Percentiles rank a stretch among this genome's conserved stretches.
These are phyloP conservation scores for Eciton burchellii DNA, from an alignment of 1,140 invertebrate genomes.

Conservation along the genomic window DNA sequence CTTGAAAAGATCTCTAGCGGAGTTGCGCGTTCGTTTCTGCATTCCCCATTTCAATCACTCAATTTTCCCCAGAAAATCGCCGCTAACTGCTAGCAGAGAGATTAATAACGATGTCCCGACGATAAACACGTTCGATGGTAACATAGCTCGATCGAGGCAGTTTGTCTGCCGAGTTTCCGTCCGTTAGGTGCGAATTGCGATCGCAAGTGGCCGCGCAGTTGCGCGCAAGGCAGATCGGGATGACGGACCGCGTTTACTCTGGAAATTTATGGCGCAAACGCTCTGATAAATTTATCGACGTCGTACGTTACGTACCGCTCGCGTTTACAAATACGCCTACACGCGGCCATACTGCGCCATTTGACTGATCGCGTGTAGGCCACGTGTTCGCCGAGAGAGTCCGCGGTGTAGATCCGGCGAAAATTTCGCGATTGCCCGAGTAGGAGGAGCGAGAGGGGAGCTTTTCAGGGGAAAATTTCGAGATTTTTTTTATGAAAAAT, in stretches of 20 bases:
- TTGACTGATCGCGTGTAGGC: slow-evolving; percentile 46
- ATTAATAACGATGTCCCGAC: slow-evolving; percentile 16
- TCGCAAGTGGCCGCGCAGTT: slow-evolving; percentile 46
- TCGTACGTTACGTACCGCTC: slow-evolving; percentile 60
- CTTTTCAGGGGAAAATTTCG: slow-evolving; percentile 21
- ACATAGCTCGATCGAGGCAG: slow-evolving; percentile 43
- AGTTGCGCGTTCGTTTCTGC: no score
- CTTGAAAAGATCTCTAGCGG: no score
- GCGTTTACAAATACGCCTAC: slow-evolving; percentile 69
- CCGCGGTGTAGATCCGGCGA: slow-evolving; percentile 15
- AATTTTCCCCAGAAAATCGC: no score
- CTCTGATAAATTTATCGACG: slow-evolving; percentile 75
- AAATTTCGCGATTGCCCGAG: slow-evolving; percentile 13
- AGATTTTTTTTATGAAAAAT: no score
- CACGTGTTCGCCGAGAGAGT: slow-evolving; percentile 44
- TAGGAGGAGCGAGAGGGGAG: slow-evolving; percentile 21
- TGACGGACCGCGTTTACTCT: slow-evolving; percentile 68
- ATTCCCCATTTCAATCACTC: no score
- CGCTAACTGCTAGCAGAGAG: not conserved
- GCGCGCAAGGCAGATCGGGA: slow-evolving; percentile 23
- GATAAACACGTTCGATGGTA: slow-evolving; percentile 34
- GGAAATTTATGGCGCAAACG: slow-evolving; percentile 77
- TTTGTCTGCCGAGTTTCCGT: slow-evolving; percentile 53
- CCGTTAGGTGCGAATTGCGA: slow-evolving; percentile 55
- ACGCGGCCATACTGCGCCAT: slow-evolving; percentile 12